Evolutionary conservation across 37 sponge, comb jelly and placozoan genomes (phyloP).

Genomic region (Halichondria panicea): DNA sequence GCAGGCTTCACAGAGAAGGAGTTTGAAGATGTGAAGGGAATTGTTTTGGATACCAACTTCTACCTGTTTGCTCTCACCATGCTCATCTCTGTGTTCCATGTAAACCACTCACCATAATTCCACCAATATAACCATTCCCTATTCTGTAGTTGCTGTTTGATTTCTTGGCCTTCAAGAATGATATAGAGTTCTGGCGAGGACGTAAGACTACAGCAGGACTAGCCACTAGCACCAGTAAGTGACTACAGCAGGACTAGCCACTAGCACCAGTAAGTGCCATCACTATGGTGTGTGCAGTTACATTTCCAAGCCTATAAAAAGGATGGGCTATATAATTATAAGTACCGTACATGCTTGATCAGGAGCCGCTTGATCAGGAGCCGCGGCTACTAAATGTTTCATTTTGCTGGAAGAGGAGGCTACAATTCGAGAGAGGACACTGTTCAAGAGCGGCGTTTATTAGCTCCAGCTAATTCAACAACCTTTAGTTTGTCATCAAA

Average conservation of each 20-base stretch:
- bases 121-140: background rate
- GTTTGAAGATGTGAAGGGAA: constrained; percentile 87
- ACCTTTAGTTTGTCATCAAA: too few species aligned
- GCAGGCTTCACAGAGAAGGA: constrained; percentile 90
- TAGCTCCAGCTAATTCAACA: too few species aligned
- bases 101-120: constrained; percentile 19
- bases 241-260: constrained; percentile 85
- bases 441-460: too few species aligned
- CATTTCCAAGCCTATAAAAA: background rate
- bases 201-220: constrained; percentile 86
- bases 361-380: too few species aligned
- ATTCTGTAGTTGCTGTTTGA: constrained; percentile 86
- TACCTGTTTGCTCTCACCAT: constrained; percentile 81
- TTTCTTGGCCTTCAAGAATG: constrained; percentile 96
- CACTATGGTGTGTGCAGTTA: too few species aligned
- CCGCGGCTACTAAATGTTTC: too few species aligned
- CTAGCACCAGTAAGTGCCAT: constrained; percentile 69
- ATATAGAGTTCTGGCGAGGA: constrained; percentile 82
- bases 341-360: too few species aligned
- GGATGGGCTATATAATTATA: background rate
- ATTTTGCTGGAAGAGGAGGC: too few species aligned
- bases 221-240: constrained; percentile 69
- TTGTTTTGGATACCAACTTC: constrained; percentile 76
- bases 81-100: constrained; percentile 88
- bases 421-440: too few species aligned